phyloP scores from a whole-genome alignment of 2,113 vertebrate species.

The Paracanthobrama guichenoti region DNA sequence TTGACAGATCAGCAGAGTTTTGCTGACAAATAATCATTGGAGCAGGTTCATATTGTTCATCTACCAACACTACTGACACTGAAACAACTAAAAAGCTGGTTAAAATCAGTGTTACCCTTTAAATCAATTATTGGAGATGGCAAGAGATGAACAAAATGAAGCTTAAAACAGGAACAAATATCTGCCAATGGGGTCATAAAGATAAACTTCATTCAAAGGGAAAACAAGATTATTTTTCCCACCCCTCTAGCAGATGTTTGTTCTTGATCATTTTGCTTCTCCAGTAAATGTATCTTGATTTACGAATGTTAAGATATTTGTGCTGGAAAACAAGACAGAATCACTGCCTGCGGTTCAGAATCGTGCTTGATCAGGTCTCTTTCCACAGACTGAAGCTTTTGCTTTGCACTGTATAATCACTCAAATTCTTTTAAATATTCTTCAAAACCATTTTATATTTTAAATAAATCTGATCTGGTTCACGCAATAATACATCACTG shows the following conservation, averaged over 20 bases:
- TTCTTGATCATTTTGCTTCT: neutral
- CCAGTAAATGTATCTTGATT: neutral
- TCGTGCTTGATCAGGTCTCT: neutral
- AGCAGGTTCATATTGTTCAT: too few species aligned
- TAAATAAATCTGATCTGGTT: neutral
- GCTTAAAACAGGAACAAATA: too few species aligned
- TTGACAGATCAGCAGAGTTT: too few species aligned
- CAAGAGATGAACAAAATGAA: too few species aligned
- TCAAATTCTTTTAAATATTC: neutral
- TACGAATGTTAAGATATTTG: slow-evolving; percentile 5
- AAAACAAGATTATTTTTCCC: too few species aligned
- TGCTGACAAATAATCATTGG: too few species aligned
- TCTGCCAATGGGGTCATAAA: too few species aligned
- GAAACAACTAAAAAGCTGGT: too few species aligned
- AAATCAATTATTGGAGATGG: too few species aligned
- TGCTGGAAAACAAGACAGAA: neutral
- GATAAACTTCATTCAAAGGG: too few species aligned
- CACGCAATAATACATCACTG: neutral
- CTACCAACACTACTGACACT: too few species aligned
- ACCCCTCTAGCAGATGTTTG: neutral
- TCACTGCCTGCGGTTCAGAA: neutral
- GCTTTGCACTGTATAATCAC: neutral
- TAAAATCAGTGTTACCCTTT: too few species aligned
- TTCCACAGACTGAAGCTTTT: neutral
- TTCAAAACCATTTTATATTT: neutral